Evolutionary conservation across 2,888 invertebrate species (phyloP), one percentile per base, ranked within the genome.

Genomic region (Drosophila stalkeri): DNA sequence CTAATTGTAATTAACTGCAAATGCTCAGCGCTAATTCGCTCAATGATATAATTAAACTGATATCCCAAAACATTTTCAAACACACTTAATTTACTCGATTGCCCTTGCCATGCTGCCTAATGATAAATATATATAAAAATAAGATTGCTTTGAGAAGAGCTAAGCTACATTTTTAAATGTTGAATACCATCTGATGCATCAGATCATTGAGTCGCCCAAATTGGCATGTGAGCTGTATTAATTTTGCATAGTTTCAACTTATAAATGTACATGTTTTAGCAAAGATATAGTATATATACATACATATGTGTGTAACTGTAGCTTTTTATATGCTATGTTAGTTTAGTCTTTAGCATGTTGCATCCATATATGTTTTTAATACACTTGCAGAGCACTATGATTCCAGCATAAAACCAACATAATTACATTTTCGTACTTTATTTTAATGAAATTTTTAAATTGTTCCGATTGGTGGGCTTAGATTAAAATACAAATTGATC

Each of bases 311-410:
- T 54, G n/a, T 60, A 56, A 20, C 61, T 66, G 69, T 72, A 61
- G 64, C 51, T 14, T 18, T 67, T 52, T 68, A 68, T 18, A 65
- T 52, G 31, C 31, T 61, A 54, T 65, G 27, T 70, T 87, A 87
- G 73, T 66, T 68, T 88, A 82, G 55, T 47, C 46, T 68, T 82
- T 86, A 80, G 89, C 89, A 84, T 84, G 83, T 65, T 76, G 82
- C 86, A 73, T 70, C 82, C 69, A 67, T 67, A 61, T 73, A 59
- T 63, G 41, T 73, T 64, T 12, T 7, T 31, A 47, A 41, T 68
- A 55, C 39, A 11, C 33, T 55, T 55, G 68, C 68, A 47, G 66
- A 47, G 46, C 5, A 14, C 23, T 18, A 1, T 37, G 1, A 16
- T 5, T 23, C 8, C 4, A 7, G 14, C 46, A 46, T 8, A 7